Evolutionary conservation across 2,797 vertebrate genomes (phyloP).

Genomic region (Sebastes umbrosus): DNA sequence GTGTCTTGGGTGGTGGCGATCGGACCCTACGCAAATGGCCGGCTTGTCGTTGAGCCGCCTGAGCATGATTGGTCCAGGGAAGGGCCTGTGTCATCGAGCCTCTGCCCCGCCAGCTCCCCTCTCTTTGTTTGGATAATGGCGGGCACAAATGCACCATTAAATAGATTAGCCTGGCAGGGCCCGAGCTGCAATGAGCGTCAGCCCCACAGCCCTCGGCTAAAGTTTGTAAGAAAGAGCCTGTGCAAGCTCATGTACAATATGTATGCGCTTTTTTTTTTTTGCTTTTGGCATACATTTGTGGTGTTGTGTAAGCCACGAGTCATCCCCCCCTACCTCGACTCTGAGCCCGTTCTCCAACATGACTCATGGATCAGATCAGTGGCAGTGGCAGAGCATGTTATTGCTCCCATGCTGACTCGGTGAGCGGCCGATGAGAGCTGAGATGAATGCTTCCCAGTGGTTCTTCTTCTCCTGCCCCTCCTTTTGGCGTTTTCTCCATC

Average conservation of each 20-base stretch:
- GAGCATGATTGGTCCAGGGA: constrained; percentile 11
- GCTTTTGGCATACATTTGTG: background rate
- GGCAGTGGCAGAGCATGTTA: constrained; percentile 14
- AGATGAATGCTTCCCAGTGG: background rate
- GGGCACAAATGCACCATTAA: constrained; percentile 47
- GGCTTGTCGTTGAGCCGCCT: constrained; percentile 17
- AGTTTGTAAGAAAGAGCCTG: constrained; percentile 12
- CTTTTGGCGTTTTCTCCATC: constrained; percentile 18
- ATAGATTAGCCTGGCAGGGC: constrained; percentile 51
- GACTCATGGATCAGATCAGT: constrained; percentile 21
- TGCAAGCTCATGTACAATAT: constrained; percentile 8
- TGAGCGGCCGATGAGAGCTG: constrained; percentile 22
- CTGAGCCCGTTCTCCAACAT: background rate
- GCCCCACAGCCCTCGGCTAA: background rate
- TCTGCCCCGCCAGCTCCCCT: constrained; percentile 1
- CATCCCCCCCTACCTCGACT: background rate
- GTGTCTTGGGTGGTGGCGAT: constrained; percentile 61
- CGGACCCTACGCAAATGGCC: constrained; percentile 30
- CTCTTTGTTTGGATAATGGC: constrained; percentile 67
- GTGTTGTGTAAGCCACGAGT: background rate
- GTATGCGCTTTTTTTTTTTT: background rate
- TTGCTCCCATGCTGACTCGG: constrained; percentile 4
- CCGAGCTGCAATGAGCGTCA: background rate
- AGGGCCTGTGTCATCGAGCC: background rate
- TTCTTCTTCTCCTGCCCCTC: constrained; percentile 11